Evolutionary conservation across 2,888 invertebrate species (phyloP), one percentile per base, ranked within the genome.

Genomic region (Baronia brevicornis): DNA sequence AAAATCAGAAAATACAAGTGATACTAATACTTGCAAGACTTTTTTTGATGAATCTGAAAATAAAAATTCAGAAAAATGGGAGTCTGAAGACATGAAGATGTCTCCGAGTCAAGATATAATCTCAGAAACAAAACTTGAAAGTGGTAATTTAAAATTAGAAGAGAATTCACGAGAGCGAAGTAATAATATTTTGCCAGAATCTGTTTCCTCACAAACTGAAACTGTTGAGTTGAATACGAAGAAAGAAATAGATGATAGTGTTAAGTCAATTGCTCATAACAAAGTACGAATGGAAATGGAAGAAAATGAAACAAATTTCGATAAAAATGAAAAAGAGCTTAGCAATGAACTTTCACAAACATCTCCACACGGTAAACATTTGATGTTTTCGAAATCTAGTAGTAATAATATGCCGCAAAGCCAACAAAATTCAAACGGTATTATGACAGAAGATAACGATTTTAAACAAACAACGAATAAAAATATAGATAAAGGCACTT

Each of bases 81-180:
- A 31, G 13, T 7, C 18, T 12, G 36, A 44, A 26, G 40, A 48
- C 3, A 40, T 46, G 38, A 38, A 37, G 31, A 38, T 37, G 6
- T 40, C 53, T 10, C 35, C 47, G 12, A 40, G 49, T 7, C 40
- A 44, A 28, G 37, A 41, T 19, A 48, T 40, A 11, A 39, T 46
- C 23, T 27, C 31, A 22, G 44, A 41, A 26, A 18, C 38, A 4
- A 31, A 39, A 26, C 35, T 48, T 28, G 44, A 42, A 12, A 46
- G 46, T 18, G 48, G 45, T 7, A 51, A 26, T 29, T 32, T 43
- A 7, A 41, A 10, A 33, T 39, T 36, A 24, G 46, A 40, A 30
- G 11, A 17, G 11, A 19, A 1, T 10, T 6, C 19, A 7, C n/a
- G n/a, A n/a, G n/a, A n/a, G n/a, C n/a, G n/a, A n/a, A n/a, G n/a